These are phyloP conservation scores for Siniperca knerii DNA, from an alignment of 2,113 vertebrate species.

Conservation along the genomic window DNA sequence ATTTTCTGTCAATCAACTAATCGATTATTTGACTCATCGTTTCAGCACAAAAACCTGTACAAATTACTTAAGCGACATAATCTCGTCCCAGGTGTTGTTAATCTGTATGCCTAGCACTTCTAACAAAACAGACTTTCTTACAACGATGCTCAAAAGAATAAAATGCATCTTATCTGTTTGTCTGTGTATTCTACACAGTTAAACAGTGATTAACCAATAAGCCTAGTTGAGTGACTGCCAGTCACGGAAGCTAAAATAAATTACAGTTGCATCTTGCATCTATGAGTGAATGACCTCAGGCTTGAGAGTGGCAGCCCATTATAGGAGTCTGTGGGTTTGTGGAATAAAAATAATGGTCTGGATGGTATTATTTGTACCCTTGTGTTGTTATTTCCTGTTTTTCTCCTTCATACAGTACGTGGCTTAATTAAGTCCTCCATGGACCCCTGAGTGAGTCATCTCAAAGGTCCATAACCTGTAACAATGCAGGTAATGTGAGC, in stretches of 20 bases:
- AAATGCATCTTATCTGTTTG: neutral
- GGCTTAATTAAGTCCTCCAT: neutral
- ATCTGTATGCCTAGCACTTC: neutral
- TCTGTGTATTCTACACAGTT: neutral
- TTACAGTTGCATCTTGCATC: neutral
- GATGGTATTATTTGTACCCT: neutral
- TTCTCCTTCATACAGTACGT: neutral
- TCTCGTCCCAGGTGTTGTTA: neutral
- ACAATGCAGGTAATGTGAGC: constrained; percentile 1
- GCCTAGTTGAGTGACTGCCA: neutral
- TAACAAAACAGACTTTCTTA: neutral
- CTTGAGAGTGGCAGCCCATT: neutral
- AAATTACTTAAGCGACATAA: neutral
- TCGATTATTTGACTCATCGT: neutral
- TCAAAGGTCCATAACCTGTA: constrained; percentile 1
- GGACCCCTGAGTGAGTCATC: constrained; percentile 4
- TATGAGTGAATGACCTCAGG: neutral
- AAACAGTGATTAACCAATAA: neutral
- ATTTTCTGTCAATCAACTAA: too few relatives aligned
- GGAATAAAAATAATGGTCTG: neutral
- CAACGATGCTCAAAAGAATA: neutral
- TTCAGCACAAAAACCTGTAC: neutral
- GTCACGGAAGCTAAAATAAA: neutral
- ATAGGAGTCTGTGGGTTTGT: neutral
- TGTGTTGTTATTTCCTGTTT: neutral